Evolutionary conservation across 2,113 vertebrate species (phyloP), one percentile per base, ranked within the genome.

Genomic region (Phalacrocorax aristotelis): DNA sequence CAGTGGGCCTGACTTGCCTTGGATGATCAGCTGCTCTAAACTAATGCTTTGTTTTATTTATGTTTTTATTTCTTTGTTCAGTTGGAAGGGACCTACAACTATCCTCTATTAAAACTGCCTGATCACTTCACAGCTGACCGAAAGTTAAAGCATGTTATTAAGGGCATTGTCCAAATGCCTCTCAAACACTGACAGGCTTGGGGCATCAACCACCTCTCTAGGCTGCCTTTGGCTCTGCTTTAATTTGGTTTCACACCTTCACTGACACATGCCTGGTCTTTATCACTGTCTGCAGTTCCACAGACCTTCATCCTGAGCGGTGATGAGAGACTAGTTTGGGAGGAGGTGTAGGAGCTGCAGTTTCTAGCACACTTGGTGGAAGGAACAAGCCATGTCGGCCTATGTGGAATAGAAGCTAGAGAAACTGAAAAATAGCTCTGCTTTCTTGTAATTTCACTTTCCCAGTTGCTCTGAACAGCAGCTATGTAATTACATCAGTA

Each of bases 1-100:
- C 58, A 42, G 26, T 7, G 2, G 16, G 51, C 12, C 16, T 1
- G 1, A n/a, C 0, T 4, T 42, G 62, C 18, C 26, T 83, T 12
- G 17, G 30, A 75, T 32, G 36, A 58, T 32, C 55, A 58, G 21
- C 21, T 6, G 1, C 23, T 69, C 64, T 83, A 57, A 91, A 77
- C 17, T 36, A 32, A 13, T 5, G 3, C 5, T 61, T 65, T 69
- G 27, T 25, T 79, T 72, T 48, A n/a, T 65, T 84, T 88, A 27
- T 70, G 90, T 82, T 82, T 66, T 55, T 61, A 9, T 61, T 71
- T 85, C 13, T 64, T 64, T 76, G 26, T 29, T 71, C 22, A 17
- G 3, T 64, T 78, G 49, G 25, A 90, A 90, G 1, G 2, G 16
- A 58, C 13, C 7, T 71, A 38, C 29, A 66, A 54, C 1, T 3